Conservation (phyloP, 2,888 invertebrate genomes). For the Sipha maydis region DNA sequence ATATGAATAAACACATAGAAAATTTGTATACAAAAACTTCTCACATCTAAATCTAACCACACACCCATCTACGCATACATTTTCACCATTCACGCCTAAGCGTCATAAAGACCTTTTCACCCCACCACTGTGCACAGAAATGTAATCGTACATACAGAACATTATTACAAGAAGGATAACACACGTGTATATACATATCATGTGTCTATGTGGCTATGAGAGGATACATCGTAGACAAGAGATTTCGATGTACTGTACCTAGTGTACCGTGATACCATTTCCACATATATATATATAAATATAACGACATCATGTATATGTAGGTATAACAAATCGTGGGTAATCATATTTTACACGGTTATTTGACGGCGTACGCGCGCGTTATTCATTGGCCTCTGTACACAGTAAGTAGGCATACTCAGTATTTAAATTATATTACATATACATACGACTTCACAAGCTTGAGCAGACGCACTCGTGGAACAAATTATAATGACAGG, state of each 20-base stretch:
- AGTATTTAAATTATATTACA: slow-evolving; percentile 18
- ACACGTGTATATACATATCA: too few species aligned
- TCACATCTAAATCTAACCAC: too few species aligned
- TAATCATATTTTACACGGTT: slow-evolving; percentile 51
- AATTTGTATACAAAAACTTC: too few species aligned
- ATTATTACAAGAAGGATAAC: too few species aligned
- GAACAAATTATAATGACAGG: slow-evolving; percentile 26
- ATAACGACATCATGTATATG: neutral
- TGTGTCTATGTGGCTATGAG: neutral
- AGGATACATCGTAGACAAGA: neutral
- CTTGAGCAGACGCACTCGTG: neutral
- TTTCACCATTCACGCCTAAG: too few species aligned
- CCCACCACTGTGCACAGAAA: too few species aligned
- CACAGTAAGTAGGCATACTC: neutral
- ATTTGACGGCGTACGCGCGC: slow-evolving; percentile 11
- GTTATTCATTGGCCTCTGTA: neutral
- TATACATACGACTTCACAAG: neutral
- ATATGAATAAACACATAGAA: too few species aligned
- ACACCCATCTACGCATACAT: too few species aligned
- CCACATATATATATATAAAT: neutral
- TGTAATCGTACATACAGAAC: too few species aligned
- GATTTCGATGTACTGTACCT: neutral
- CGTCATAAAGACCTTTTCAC: too few species aligned
- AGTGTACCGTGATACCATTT: too few species aligned
- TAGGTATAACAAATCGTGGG: slow-evolving; percentile 41